Evolutionary conservation across 2,113 vertebrate genomes (phyloP).

Genomic region (Myotis yumanensis): DNA sequence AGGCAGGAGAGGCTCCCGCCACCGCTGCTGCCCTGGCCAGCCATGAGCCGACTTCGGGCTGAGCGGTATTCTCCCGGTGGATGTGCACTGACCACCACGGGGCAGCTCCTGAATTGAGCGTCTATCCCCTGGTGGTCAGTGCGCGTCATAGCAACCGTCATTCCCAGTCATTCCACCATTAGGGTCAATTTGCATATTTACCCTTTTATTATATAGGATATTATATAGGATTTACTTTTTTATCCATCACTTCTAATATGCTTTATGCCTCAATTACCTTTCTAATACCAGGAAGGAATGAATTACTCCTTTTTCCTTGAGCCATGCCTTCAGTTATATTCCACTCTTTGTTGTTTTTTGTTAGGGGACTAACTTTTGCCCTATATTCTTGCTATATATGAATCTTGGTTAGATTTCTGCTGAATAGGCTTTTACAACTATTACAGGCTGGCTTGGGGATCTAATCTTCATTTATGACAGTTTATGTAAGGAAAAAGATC

Average conservation of each 20-base stretch:
- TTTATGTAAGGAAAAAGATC: slow-evolving; percentile 35
- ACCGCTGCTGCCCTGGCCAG: too few species aligned
- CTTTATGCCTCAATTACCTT: background rate
- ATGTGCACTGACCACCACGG: too few species aligned
- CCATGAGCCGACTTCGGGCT: too few species aligned
- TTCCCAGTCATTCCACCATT: too few species aligned
- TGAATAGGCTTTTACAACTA: slow-evolving; percentile 2
- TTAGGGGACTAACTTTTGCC: slow-evolving; percentile 22
- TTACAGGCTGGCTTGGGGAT: background rate
- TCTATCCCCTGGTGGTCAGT: too few species aligned
- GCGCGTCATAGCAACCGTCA: accelerated
- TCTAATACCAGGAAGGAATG: background rate
- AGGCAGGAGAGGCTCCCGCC: too few species aligned
- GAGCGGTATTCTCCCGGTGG: too few species aligned
- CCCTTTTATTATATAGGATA: too few species aligned
- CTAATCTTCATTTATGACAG: slow-evolving; percentile 1
- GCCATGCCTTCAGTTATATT: background rate
- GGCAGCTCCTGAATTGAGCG: too few species aligned
- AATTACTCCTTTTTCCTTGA: slow-evolving; percentile 1
- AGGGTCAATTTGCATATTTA: too few species aligned
- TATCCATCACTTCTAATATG: background rate
- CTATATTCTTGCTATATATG: background rate
- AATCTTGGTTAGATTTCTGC: slow-evolving; percentile 7
- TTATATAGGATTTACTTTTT: background rate
- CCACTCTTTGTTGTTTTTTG: background rate